Conservation (phyloP, 1,140 invertebrate genomes). For the Ceratina japonica region DNA sequence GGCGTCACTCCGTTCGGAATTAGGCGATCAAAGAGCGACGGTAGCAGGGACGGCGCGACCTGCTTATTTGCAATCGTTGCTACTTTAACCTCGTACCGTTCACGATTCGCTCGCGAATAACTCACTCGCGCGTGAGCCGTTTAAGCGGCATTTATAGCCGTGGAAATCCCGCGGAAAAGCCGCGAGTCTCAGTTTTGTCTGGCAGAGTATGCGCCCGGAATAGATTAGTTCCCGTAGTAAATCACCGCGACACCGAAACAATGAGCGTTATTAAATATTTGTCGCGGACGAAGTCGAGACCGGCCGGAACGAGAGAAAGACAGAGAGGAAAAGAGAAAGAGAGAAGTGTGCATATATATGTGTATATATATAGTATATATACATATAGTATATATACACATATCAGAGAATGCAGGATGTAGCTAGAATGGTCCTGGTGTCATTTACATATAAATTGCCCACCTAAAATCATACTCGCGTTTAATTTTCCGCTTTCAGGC, state of each 20-base stretch:
- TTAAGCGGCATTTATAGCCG: conserved; percentile 39
- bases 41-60: no score
- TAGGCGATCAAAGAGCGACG: no score
- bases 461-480: conserved; percentile 72
- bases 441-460: conserved; percentile 75
- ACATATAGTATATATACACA: no score
- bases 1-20: no score
- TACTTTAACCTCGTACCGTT: conserved; percentile 34
- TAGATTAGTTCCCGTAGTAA: conserved; percentile 12
- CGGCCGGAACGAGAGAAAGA: not conserved
- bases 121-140: not conserved
- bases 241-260: conserved; percentile 47
- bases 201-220: not conserved
- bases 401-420: conserved; percentile 23
- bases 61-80: conserved; percentile 29
- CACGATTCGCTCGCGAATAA: conserved; percentile 26
- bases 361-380: no score
- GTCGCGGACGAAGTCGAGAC: not conserved
- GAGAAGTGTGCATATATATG: not conserved
- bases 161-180: conserved; percentile 43
- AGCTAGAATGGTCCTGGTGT: conserved; percentile 46
- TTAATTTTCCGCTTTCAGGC: conserved; percentile 68
- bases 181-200: conserved; percentile 6
- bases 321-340: not conserved
- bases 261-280: conserved; percentile 58